phyloP scores from a whole-genome alignment of 2,888 invertebrate genomes.

The Orthosia gracilis region DNA sequence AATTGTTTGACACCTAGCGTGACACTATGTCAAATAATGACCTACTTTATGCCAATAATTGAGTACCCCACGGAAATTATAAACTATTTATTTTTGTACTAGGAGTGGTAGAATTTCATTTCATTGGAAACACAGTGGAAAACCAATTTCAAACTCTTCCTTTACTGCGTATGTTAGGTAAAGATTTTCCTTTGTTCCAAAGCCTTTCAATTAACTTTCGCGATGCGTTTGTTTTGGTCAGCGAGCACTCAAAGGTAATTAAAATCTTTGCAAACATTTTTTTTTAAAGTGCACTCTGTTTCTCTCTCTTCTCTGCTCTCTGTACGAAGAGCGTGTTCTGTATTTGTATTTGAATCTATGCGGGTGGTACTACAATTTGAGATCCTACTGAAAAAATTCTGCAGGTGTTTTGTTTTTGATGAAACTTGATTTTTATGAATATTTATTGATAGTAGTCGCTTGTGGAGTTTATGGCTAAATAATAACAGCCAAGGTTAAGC shows the following conservation, averaged over 20 bases:
- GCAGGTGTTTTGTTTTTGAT: too few species aligned
- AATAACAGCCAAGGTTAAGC: too few species aligned
- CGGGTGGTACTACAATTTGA: too few species aligned
- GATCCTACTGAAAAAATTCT: too few species aligned
- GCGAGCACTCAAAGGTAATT: constrained; percentile 10
- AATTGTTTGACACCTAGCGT: too few species aligned
- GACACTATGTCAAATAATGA: too few species aligned
- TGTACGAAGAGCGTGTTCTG: neutral
- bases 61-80: neutral
- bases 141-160: neutral
- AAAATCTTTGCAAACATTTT: neutral
- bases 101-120: neutral
- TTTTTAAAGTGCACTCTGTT: neutral
- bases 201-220: constrained; percentile 12
- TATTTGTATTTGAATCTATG: neutral
- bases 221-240: neutral
- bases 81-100: neutral
- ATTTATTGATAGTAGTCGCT: too few species aligned
- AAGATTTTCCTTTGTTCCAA: neutral
- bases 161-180: neutral
- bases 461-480: too few species aligned
- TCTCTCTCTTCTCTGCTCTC: too few species aligned
- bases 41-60: neutral
- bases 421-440: too few species aligned
- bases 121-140: neutral